Percentiles rank a stretch among this genome's conserved stretches.
Conservation (phyloP, 2,888 invertebrate species). For the Hipparchia sbordonii region DNA sequence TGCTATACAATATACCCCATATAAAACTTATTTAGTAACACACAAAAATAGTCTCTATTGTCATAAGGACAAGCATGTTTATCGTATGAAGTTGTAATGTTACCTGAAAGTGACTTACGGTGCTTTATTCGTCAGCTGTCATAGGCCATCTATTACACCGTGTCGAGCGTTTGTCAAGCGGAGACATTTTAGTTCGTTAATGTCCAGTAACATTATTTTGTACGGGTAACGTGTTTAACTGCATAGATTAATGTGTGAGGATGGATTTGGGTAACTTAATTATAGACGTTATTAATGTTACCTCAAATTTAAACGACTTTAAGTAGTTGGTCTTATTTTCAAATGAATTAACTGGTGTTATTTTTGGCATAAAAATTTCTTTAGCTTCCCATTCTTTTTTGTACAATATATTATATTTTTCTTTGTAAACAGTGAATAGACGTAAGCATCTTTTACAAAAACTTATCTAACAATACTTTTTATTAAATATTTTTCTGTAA, state of each 20-base stretch:
- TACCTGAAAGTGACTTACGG: conserved; percentile 30
- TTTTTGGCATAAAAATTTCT: not conserved
- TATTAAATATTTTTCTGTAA: no score
- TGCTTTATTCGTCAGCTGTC: conserved; percentile 41
- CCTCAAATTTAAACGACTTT: not conserved
- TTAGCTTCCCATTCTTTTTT: no score
- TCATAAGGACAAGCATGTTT: conserved; percentile 43
- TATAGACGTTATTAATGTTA: conserved; percentile 8
- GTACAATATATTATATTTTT: no score
- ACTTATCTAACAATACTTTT: not conserved
- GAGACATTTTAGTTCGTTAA: conserved; percentile 37
- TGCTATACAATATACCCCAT: conserved; percentile 44
- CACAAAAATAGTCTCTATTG: conserved; percentile 19
- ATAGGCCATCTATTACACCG: conserved; percentile 57
- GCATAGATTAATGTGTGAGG: conserved; percentile 15
- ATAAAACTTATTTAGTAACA: conserved; percentile 43
- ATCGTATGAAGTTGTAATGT: conserved; percentile 32
- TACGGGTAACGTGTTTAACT: conserved; percentile 9
- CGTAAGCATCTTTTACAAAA: no score
- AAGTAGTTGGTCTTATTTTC: not conserved
- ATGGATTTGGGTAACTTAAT: conserved; percentile 15
- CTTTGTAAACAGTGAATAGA: no score
- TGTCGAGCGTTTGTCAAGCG: conserved; percentile 39
- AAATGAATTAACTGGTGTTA: not conserved
- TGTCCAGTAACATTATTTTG: conserved; percentile 27